Percentiles rank a stretch among this genome's conserved stretches.
These are phyloP conservation scores for Daktulosphaira vitifoliae DNA, from an alignment of 1,140 invertebrate genomes.

Conservation along the genomic window DNA sequence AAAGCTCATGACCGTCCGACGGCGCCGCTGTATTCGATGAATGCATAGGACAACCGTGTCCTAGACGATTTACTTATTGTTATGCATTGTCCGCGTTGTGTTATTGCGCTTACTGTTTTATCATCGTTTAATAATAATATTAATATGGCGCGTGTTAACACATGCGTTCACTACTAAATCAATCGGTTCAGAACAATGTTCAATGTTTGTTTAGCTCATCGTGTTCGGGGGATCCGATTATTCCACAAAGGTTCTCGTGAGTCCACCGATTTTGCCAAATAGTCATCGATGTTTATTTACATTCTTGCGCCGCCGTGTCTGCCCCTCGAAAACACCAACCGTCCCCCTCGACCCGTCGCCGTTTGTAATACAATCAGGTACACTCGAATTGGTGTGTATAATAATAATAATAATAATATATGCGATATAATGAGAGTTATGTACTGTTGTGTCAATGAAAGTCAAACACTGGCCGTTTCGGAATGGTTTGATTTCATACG, in stretches of 20 bases:
- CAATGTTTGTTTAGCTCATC: slow-evolving; percentile 1
- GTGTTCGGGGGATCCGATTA: slow-evolving; percentile 18
- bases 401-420: neutral
- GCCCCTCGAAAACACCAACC: too few species aligned
- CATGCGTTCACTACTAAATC: neutral
- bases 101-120: too few species aligned
- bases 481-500: neutral
- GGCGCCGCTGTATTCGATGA: too few species aligned
- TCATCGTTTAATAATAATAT: too few species aligned
- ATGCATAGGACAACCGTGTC: too few species aligned
- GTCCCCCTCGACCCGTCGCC: too few species aligned
- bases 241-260: slow-evolving; percentile 28
- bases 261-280: slow-evolving; percentile 24
- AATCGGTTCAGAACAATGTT: slow-evolving; percentile 27
- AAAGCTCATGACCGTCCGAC: too few species aligned
- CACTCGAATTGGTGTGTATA: neutral
- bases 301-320: slow-evolving; percentile 2
- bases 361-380: slow-evolving; percentile 8
- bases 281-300: slow-evolving; percentile 24
- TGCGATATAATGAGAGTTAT: neutral
- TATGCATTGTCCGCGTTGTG: too few species aligned
- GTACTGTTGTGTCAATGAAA: neutral
- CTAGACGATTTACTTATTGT: too few species aligned
- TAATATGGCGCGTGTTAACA: too few species aligned
- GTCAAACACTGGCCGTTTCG: slow-evolving; percentile 2